These are phyloP conservation scores for Rhizomys pruinosus DNA, from an alignment of 2,113 vertebrate genomes.

Conservation along the genomic window DNA sequence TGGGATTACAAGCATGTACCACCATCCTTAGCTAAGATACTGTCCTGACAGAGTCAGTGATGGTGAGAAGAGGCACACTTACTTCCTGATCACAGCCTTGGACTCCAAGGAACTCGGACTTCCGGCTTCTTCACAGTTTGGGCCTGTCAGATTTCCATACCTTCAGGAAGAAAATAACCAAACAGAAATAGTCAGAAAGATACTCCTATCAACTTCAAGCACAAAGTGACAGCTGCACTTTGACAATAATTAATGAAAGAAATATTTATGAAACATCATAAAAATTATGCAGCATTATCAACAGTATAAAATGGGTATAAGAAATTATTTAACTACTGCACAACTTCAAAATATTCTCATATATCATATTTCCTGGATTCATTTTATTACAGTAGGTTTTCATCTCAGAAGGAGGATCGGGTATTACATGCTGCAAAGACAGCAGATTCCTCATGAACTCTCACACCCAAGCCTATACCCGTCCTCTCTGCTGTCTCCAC, in stretches of 20 bases:
- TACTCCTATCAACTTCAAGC: neutral
- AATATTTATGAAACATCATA: neutral
- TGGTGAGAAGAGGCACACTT: slow-evolving; percentile 78
- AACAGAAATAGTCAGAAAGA: slow-evolving; percentile 49
- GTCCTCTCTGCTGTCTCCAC: rapidly evolving
- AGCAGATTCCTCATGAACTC: neutral
- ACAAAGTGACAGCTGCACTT: neutral
- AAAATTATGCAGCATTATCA: neutral
- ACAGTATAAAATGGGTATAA: neutral
- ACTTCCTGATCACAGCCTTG: slow-evolving; percentile 91
- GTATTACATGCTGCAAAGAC: neutral
- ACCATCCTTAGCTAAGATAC: neutral
- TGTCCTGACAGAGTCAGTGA: neutral
- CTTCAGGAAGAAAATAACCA: slow-evolving; percentile 80
- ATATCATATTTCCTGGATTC: neutral
- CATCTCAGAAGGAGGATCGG: neutral
- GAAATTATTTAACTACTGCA: neutral
- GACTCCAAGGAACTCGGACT: slow-evolving; percentile 84
- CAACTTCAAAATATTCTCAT: neutral
- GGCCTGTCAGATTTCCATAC: slow-evolving; percentile 89
- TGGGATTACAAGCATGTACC: neutral
- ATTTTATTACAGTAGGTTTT: neutral
- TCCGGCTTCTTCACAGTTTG: slow-evolving; percentile 81
- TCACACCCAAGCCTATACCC: rapidly evolving
- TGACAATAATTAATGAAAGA: neutral